phyloP scores from a whole-genome alignment of 2,888 invertebrate species.

The Epistrophella euchroma region DNA sequence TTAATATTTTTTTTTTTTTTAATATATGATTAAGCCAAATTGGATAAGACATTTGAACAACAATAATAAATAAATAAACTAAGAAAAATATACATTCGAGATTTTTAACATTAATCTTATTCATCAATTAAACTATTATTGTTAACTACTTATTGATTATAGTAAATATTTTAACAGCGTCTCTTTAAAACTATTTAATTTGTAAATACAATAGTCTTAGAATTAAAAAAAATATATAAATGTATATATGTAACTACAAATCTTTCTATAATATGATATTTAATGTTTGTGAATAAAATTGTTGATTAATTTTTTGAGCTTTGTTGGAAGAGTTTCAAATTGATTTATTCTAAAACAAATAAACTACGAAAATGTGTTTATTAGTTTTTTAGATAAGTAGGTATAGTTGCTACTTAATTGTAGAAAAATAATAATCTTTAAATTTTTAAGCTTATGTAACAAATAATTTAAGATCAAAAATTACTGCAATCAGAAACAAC shows the following conservation, averaged over 20 bases:
- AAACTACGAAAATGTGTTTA: too few relatives aligned
- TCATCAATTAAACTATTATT: constrained; percentile 39
- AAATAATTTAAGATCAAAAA: too few relatives aligned
- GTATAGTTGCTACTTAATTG: too few relatives aligned
- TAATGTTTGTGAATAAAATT: constrained; percentile 47
- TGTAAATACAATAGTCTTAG: constrained; percentile 54
- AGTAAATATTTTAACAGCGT: constrained; percentile 54
- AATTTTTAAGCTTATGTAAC: too few relatives aligned
- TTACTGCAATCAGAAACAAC: too few relatives aligned
- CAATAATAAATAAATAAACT: constrained; percentile 70
- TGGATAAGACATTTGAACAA: constrained; percentile 29
- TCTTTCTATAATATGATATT: constrained; percentile 27
- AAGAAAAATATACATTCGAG: constrained; percentile 46
- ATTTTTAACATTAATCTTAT: constrained; percentile 30
- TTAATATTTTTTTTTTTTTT: neutral
- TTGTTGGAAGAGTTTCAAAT: constrained; percentile 13
- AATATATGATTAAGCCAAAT: neutral
- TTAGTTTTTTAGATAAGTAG: too few relatives aligned
- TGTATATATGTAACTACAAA: constrained; percentile 37
- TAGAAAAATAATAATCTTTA: too few relatives aligned
- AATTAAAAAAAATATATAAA: constrained; percentile 51
- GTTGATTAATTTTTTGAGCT: constrained; percentile 31
- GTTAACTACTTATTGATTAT: constrained; percentile 59
- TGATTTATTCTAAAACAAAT: neutral
- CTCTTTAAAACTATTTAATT: constrained; percentile 40